Evolutionary conservation across 2,888 invertebrate species (phyloP).

Genomic region (Hirtodrosophila duncani): DNA sequence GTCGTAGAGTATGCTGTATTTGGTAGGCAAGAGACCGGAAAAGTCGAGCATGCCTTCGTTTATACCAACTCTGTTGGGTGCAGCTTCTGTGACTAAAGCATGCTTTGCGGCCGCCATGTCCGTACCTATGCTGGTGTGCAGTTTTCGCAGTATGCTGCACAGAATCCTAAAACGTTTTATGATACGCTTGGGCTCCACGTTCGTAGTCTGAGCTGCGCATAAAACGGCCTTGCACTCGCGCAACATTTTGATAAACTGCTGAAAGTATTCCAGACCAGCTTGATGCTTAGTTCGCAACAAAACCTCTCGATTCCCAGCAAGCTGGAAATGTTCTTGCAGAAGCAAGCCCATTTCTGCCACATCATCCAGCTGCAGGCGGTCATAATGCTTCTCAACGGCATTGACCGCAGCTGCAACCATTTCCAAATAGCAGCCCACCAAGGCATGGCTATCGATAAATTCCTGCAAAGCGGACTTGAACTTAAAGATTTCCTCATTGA

Average conservation of each 20-base stretch:
- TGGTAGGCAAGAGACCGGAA: constrained; percentile 53
- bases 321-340: constrained; percentile 70
- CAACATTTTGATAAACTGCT: constrained; percentile 68
- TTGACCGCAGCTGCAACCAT: constrained; percentile 55
- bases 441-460: constrained; percentile 75
- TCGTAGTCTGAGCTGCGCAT: constrained; percentile 71
- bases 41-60: constrained; percentile 48
- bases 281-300: constrained; percentile 32
- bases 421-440: constrained; percentile 69
- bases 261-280: constrained; percentile 46
- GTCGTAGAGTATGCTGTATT: constrained; percentile 70
- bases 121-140: constrained; percentile 46
- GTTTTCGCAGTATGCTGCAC: constrained; percentile 68
- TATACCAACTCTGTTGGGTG: neutral
- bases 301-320: constrained; percentile 57
- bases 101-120: neutral
- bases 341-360: constrained; percentile 67
- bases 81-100: neutral
- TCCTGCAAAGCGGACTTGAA: constrained; percentile 72
- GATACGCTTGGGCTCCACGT: constrained; percentile 67
- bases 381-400: constrained; percentile 46
- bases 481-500: constrained; percentile 71
- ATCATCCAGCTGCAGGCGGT: constrained; percentile 56
- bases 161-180: constrained; percentile 76
- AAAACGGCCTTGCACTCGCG: constrained; percentile 75